Evolutionary conservation across 1,140 invertebrate genomes (phyloP), one percentile per base, ranked within the genome.

Genomic region (Potamilus streckersoni): DNA sequence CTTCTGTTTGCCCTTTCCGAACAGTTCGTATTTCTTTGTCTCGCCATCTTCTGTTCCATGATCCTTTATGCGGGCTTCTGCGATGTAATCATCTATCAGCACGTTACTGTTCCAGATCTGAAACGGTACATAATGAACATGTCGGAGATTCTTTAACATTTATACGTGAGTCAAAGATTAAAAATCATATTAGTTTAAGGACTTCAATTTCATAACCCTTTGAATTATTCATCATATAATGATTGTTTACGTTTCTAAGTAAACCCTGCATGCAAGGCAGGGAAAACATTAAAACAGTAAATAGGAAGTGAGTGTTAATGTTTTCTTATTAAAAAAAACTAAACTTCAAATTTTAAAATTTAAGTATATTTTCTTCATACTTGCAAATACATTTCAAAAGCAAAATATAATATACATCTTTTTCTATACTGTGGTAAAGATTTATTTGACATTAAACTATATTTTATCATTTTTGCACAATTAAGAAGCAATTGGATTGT

Each of bases 31-130:
- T 17, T 72, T 80, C 55, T 80, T 79, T 56, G 78, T 74, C 38
- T 76, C 79, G n/a, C 82, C 83, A 16, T 74, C 61, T 58, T 86
- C 85, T 17, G 68, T 68, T 11, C 82, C 82, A 20, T 82, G 82
- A 20, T 84, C 84, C 19, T 75, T 69, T 16, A 90, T 74, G n/a
- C 84, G 80, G 3, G 85, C 88, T 71, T 89, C 86, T 0, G 87
- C 89, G 71, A 91, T 83, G 77, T 89, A 91, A 64, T 88, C 87
- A 77, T 91, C 89, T 74, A 90, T 84, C 5, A 91, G 58, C n/a
- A 86, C 76, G 75, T 91, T 91, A 59, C 83, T 82, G 73, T 90
- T 91, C 88, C 88, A 90, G 27, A 91, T 80, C 90, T 91, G 73
- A 75, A 80, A 78, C 79, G 23, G 20, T 20, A 71, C 77, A 75